These are phyloP conservation scores for Anisognathus igniventris DNA, from an alignment of 2,797 vertebrate species.

Conservation along the genomic window DNA sequence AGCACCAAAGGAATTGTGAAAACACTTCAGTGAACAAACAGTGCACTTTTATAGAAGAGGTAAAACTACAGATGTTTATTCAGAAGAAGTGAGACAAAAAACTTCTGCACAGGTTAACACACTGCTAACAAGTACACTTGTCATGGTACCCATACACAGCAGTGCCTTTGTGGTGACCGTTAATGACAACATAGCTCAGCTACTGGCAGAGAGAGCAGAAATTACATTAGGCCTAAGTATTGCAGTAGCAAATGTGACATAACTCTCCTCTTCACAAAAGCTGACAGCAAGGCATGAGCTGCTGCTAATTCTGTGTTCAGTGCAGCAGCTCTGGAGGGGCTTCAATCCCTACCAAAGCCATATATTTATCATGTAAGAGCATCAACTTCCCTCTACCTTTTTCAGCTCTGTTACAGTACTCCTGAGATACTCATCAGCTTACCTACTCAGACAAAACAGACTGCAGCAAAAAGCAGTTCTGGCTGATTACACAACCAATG, in stretches of 20 bases:
- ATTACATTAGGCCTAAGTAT: background rate
- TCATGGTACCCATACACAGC: background rate
- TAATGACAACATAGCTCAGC: background rate
- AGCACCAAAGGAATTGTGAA: background rate
- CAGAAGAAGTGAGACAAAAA: background rate
- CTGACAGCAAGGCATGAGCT: background rate
- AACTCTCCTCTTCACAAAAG: background rate
- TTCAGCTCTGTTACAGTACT: background rate
- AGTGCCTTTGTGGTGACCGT: background rate
- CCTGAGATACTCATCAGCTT: background rate
- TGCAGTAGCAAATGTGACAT: background rate
- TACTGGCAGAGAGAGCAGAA: background rate
- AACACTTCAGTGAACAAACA: background rate
- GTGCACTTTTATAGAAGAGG: background rate
- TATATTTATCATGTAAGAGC: background rate
- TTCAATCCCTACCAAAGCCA: background rate
- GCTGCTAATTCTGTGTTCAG: background rate
- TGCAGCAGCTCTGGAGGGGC: background rate
- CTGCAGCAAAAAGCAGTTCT: background rate
- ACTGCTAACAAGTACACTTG: background rate
- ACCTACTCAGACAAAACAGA: background rate
- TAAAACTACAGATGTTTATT: background rate
- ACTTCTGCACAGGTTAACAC: background rate
- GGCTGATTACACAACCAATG: background rate
- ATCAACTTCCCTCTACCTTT: background rate